phyloP scores from a whole-genome alignment of 2,113 vertebrate genomes.

The Tachysurus fulvidraco region DNA sequence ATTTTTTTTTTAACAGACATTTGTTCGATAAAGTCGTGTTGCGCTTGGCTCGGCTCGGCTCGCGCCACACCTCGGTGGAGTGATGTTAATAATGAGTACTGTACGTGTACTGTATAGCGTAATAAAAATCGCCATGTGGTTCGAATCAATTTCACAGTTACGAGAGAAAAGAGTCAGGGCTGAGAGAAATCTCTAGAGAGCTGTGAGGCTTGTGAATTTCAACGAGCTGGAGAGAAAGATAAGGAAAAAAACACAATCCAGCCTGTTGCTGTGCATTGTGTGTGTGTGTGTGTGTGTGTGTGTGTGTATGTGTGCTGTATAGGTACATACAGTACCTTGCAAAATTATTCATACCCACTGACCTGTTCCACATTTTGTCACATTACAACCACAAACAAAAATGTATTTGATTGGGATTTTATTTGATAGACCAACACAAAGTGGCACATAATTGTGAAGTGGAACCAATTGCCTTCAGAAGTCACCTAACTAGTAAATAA shows the following conservation, averaged over 20 bases:
- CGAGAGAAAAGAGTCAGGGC: constrained; percentile 13
- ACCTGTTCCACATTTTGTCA: too few relatives aligned
- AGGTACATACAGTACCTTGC: too few relatives aligned
- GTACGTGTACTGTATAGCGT: not conserved
- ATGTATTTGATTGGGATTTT: too few relatives aligned
- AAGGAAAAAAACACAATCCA: constrained; percentile 8
- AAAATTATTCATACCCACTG: not conserved
- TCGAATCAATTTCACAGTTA: constrained; percentile 32
- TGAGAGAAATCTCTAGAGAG: constrained; percentile 38
- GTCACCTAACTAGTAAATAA: too few relatives aligned
- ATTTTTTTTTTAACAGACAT: too few relatives aligned
- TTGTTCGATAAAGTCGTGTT: not conserved
- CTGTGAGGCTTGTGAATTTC: constrained; percentile 44
- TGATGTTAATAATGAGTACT: not conserved
- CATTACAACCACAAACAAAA: too few relatives aligned
- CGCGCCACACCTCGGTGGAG: not conserved
- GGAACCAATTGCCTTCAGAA: too few relatives aligned
- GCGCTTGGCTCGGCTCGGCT: not conserved
- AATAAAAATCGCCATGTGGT: constrained; percentile 8
- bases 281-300: not conserved
- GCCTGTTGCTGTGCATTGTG: not conserved
- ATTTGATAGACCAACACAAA: too few relatives aligned
- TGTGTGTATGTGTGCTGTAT: not conserved
- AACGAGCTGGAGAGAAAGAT: constrained; percentile 42
- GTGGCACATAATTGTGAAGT: too few relatives aligned